These are phyloP conservation scores for Uria aalge DNA, from an alignment of 2,113 vertebrate genomes.

Conservation along the genomic window DNA sequence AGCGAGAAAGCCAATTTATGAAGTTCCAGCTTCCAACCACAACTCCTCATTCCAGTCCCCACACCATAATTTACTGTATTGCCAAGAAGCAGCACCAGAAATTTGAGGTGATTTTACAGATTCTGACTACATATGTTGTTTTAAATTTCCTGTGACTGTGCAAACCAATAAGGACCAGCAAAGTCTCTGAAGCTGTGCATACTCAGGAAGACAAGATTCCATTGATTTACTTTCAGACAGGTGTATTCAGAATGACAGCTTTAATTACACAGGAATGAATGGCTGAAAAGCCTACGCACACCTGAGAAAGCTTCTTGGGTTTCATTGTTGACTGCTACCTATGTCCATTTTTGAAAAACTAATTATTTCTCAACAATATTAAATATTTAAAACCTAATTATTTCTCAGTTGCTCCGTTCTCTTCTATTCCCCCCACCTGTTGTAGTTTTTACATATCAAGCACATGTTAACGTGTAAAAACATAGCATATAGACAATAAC, in stretches of 20 bases:
- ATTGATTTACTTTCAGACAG: background rate
- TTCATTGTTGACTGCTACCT: background rate
- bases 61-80: background rate
- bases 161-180: background rate
- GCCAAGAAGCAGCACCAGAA: background rate
- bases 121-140: background rate
- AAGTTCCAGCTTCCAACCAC: background rate
- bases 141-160: background rate
- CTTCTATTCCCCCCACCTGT: background rate
- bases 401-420: conserved; percentile 17
- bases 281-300: background rate
- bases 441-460: background rate
- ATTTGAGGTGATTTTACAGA: background rate
- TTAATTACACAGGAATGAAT: background rate
- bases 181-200: background rate
- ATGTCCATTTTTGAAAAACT: background rate
- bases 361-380: conserved; percentile 54
- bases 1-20: background rate
- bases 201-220: background rate
- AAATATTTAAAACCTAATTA: conserved; percentile 55
- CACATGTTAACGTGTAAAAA: background rate
- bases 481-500: background rate
- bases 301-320: background rate
- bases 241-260: conserved; percentile 3
- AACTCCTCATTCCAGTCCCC: background rate